Conservation (phyloP, 2,888 invertebrate species). For the Drosophila robusta region DNA sequence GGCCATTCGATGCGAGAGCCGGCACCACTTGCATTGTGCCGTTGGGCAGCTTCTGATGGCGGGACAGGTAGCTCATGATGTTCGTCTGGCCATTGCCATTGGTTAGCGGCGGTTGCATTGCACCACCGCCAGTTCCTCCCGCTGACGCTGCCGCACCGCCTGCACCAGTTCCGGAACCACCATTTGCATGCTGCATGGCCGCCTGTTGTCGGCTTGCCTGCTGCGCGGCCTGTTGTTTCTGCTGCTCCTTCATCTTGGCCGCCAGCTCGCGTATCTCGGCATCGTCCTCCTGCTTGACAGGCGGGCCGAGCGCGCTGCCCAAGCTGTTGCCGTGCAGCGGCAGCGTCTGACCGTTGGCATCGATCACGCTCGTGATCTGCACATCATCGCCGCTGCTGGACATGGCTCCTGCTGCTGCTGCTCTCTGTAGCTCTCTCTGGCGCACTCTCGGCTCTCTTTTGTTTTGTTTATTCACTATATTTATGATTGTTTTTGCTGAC, state of each 20-base stretch:
- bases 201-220: constrained; percentile 78
- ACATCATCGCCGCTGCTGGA: constrained; percentile 73
- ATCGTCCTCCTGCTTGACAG: constrained; percentile 88
- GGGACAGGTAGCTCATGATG: constrained; percentile 88
- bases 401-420: constrained; percentile 36
- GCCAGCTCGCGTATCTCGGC: constrained; percentile 94
- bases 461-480: constrained; percentile 1
- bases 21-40: constrained; percentile 72
- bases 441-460: constrained; percentile 12
- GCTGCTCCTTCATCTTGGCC: constrained; percentile 93
- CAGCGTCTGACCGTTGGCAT: constrained; percentile 82
- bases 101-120: constrained; percentile 68
- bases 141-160: neutral
- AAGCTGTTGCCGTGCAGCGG: constrained; percentile 82
- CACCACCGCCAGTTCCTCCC: constrained; percentile 25
- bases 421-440: constrained; percentile 2
- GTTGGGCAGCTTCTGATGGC: constrained; percentile 83
- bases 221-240: constrained; percentile 86
- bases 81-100: constrained; percentile 86
- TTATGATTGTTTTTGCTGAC: constrained; percentile 5
- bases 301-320: constrained; percentile 73
- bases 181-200: constrained; percentile 69
- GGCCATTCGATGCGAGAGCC: constrained; percentile 56
- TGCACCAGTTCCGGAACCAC: constrained; percentile 20
- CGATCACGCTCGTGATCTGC: constrained; percentile 81